phyloP scores from a whole-genome alignment of 2,113 vertebrate genomes.

The Oxyruncus cristatus region DNA sequence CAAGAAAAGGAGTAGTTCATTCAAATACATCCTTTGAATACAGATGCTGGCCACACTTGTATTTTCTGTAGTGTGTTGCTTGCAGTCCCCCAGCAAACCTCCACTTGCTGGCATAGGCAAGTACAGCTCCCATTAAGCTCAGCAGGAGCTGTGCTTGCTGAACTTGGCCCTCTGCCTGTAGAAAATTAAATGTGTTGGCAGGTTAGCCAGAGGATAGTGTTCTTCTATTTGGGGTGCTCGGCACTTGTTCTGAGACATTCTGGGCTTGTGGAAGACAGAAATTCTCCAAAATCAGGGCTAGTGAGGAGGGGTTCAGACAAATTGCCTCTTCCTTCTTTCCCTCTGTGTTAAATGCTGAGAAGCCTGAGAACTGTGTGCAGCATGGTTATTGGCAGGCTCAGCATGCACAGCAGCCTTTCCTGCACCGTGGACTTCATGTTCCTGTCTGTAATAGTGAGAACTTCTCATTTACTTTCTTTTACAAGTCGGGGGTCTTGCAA shows the following conservation, averaged over 20 bases:
- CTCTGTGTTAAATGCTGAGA: background rate
- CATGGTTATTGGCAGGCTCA: background rate
- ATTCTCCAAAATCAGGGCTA: background rate
- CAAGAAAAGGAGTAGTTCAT: background rate
- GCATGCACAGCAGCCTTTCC: background rate
- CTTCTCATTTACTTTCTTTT: background rate
- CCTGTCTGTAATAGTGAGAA: background rate
- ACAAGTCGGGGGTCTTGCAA: background rate
- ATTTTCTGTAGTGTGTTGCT: background rate
- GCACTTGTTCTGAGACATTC: background rate
- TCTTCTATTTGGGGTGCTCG: background rate
- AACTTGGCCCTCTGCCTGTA: slow-evolving; percentile 15
- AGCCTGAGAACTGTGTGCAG: background rate
- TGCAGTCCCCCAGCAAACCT: background rate
- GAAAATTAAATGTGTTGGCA: slow-evolving; percentile 52
- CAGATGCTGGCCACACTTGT: background rate
- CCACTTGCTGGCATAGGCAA: slow-evolving; percentile 6
- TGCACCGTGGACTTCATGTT: background rate
- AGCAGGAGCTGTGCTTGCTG: background rate
- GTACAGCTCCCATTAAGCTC: slow-evolving; percentile 2
- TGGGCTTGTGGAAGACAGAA: background rate
- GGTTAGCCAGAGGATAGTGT: background rate
- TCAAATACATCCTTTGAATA: background rate
- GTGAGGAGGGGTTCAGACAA: background rate
- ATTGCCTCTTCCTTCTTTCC: background rate